Evolutionary conservation across 2,113 vertebrate genomes (phyloP), one percentile per base, ranked within the genome.

Genomic region (Pelodiscus sinensis): DNA sequence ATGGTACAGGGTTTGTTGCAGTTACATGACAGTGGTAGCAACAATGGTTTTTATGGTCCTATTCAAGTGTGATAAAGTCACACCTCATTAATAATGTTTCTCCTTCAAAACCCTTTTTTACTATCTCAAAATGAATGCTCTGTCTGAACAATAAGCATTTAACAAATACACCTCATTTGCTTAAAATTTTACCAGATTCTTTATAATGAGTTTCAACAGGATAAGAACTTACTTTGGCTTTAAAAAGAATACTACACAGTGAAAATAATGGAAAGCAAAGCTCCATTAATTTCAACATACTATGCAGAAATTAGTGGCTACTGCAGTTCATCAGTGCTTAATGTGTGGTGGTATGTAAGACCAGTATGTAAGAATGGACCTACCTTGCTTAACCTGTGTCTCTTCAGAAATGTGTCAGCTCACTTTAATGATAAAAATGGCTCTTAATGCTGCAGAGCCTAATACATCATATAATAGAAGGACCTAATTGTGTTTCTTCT

Each of bases 41-140:
- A 54, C 14, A 14, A 54, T 54, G 52, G 52, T 54, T 54, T 54
- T 54, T 54, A 54, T 54, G 52, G 52, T 54, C 52, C 10, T 54
- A 13, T 54, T 54, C 10, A 12, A 54, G 14, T 54, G 10, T 54
- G 52, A 54, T 54, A 54, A 54, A 9, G 24, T 54, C 29, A 89
- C 83, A 78, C 15, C 12, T n/a, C 44, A 52, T 80, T 89, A 82
- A 77, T 52, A 15, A 86, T 60, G 15, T 87, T 85, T 55, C 13
- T 22, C 2, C 68, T 79, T 86, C 84, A 93, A 73, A 88, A 29
- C 9, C 68, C 79, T 93, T 82, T 82, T 80, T 68, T 82, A n/a
- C 52, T 81, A 83, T 56, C 82, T 84, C 82, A 50, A 56, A 57
- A 60, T 60, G 83, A 92, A 35, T 56, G 38, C 29, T 31, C 35